phyloP scores from a whole-genome alignment of 2,113 vertebrate species.

The Aptenodytes patagonicus region DNA sequence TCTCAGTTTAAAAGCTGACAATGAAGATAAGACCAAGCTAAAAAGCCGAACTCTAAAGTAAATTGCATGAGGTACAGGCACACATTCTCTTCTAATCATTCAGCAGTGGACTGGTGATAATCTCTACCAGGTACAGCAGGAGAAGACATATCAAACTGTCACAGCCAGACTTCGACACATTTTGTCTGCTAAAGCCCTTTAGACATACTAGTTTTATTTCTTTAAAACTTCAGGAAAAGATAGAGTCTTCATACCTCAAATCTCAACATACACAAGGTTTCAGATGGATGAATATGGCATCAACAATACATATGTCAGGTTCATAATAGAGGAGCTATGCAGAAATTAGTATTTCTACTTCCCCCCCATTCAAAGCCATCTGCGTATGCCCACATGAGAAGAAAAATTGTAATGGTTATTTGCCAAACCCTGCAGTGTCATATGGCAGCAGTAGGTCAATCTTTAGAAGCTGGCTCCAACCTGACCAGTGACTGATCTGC shows the following conservation, averaged over 20 bases:
- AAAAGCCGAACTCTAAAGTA: neutral
- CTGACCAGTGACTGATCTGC: neutral
- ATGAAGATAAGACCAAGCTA: neutral
- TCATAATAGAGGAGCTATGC: neutral
- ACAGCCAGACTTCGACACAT: neutral
- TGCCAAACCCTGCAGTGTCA: neutral
- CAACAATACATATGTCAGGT: neutral
- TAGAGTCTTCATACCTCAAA: neutral
- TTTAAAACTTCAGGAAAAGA: neutral
- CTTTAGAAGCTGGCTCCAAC: neutral
- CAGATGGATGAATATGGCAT: neutral
- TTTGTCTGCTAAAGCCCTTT: neutral
- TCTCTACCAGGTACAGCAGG: neutral
- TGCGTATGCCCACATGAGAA: rapidly evolving
- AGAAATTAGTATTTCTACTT: neutral
- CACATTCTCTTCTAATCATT: neutral
- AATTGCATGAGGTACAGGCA: neutral
- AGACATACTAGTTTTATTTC: neutral
- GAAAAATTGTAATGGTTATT: neutral
- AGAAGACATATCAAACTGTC: neutral
- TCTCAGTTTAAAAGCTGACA: neutral
- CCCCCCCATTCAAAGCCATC: neutral
- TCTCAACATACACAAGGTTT: neutral
- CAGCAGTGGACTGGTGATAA: neutral
- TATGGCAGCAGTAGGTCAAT: neutral